These are phyloP conservation scores for Capreolus pygargus DNA, from an alignment of 2,113 vertebrate genomes.

Conservation along the genomic window DNA sequence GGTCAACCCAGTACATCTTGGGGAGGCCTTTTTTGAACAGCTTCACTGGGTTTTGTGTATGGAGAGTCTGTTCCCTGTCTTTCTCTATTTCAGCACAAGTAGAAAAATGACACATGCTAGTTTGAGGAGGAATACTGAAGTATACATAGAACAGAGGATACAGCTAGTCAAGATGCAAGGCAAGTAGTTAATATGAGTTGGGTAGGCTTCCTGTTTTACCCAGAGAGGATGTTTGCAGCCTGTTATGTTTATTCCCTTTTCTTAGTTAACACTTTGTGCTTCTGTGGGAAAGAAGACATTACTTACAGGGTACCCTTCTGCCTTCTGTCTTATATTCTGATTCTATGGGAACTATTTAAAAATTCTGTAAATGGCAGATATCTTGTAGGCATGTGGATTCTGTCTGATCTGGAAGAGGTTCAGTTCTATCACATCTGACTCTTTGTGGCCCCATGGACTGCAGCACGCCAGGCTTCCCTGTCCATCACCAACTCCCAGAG, in stretches of 20 bases:
- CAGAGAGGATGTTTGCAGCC: neutral
- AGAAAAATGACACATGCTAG: neutral
- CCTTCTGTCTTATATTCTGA: neutral
- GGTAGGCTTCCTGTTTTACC: neutral
- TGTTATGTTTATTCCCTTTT: neutral
- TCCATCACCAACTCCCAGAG: neutral
- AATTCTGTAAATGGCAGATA: neutral
- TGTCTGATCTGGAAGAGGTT: neutral
- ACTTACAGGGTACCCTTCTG: neutral
- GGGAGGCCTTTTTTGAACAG: neutral
- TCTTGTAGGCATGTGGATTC: neutral
- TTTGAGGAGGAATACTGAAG: neutral
- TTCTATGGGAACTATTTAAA: neutral
- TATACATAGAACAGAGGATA: neutral
- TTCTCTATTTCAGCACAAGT: neutral
- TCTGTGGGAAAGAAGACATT: neutral
- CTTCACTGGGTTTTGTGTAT: neutral
- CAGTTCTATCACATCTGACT: neutral
- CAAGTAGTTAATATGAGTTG: neutral
- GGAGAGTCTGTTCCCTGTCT: neutral
- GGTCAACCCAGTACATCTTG: neutral
- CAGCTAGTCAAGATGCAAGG: neutral
- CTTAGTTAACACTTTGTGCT: neutral
- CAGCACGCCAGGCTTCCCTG: neutral
- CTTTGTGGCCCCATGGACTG: neutral